phyloP scores from a whole-genome alignment of 2,888 invertebrate genomes.

The Ischnura elegans region DNA sequence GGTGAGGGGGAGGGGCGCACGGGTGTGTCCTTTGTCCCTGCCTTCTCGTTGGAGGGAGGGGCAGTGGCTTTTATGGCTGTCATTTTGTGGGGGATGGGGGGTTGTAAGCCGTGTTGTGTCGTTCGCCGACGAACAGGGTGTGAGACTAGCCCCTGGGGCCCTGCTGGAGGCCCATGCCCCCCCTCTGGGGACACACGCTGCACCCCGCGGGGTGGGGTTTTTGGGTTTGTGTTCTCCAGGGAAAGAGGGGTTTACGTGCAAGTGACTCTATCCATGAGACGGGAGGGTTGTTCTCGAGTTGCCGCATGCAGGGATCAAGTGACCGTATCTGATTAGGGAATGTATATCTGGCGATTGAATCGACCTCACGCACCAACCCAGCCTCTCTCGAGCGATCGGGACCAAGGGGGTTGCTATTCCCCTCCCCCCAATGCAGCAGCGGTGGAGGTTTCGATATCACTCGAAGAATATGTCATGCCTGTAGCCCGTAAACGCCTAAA shows the following conservation, averaged over 20 bases:
- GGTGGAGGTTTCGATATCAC: no score
- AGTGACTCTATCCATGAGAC: background rate
- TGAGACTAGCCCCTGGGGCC: background rate
- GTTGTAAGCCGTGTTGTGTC: background rate
- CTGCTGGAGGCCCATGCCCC: background rate
- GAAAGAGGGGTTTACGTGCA: background rate
- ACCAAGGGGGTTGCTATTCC: background rate
- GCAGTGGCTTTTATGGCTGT: background rate
- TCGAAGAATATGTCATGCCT: no score
- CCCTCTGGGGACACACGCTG: background rate
- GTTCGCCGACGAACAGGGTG: background rate
- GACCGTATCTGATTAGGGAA: constrained; percentile 58
- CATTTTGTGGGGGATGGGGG: background rate
- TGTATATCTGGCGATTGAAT: constrained; percentile 48
- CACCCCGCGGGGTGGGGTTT: background rate
- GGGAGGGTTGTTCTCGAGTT: background rate
- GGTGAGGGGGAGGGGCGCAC: background rate
- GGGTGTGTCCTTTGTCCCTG: background rate
- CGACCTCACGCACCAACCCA: background rate
- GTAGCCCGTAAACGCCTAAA: no score
- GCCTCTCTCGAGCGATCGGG: background rate
- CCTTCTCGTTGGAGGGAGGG: background rate
- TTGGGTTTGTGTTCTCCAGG: no score
- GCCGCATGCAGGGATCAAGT: constrained; percentile 56
- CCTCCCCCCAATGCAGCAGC: background rate